phyloP scores from a whole-genome alignment of 2,113 vertebrate species.

The Emydocephalus ijimae region DNA sequence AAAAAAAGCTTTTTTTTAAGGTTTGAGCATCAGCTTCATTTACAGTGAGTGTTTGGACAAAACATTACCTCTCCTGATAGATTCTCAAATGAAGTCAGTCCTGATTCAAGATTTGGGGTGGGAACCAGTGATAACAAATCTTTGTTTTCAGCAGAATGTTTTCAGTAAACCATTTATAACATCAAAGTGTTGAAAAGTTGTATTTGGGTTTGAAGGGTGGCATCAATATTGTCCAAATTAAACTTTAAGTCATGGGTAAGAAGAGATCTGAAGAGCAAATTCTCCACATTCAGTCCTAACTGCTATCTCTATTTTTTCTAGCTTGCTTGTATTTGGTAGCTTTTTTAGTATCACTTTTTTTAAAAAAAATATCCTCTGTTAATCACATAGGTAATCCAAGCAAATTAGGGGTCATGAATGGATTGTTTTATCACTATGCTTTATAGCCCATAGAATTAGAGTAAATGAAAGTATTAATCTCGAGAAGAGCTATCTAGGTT shows the following conservation, averaged over 20 bases:
- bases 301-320: neutral
- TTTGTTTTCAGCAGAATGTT: neutral
- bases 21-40: neutral
- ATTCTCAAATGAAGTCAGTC: neutral
- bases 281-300: neutral
- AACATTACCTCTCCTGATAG: neutral
- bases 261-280: neutral
- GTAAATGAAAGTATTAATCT: neutral
- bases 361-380: neutral
- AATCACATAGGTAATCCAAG: neutral
- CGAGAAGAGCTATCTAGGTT: neutral
- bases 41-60: neutral
- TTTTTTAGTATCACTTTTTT: neutral
- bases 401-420: neutral
- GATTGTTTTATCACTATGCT: neutral
- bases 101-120: neutral
- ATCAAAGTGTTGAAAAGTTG: neutral
- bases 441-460: neutral
- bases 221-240: neutral
- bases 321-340: neutral
- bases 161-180: neutral
- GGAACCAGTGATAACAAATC: neutral
- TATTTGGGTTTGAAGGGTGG: neutral
- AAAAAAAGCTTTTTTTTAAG: neutral
- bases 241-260: neutral